phyloP scores from a whole-genome alignment of 2,888 invertebrate species.

The Serripes groenlandicus region DNA sequence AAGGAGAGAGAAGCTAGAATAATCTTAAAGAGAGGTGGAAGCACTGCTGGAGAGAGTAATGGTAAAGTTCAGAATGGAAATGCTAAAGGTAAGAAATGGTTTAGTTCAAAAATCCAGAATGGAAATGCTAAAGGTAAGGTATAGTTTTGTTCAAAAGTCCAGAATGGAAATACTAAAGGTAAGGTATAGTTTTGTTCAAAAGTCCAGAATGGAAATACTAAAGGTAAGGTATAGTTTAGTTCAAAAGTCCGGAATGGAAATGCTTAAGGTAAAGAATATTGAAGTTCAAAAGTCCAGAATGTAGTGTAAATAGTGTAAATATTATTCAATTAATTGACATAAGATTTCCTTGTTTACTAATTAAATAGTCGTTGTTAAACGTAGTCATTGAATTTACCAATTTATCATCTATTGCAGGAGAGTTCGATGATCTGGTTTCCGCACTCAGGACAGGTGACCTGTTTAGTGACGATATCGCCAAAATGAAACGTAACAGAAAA shows the following conservation, averaged over 20 bases:
- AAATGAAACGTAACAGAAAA: slow-evolving; percentile 93
- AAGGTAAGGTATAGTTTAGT: slow-evolving; percentile 46
- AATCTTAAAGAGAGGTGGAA: slow-evolving; percentile 68
- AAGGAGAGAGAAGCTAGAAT: slow-evolving; percentile 81
- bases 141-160: slow-evolving; percentile 43
- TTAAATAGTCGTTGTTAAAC: no score
- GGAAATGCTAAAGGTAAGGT: slow-evolving; percentile 55
- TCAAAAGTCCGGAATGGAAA: no score
- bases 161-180: slow-evolving; percentile 61
- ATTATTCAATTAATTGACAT: no score
- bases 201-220: slow-evolving; percentile 55
- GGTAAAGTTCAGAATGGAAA: slow-evolving; percentile 57
- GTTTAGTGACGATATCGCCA: slow-evolving; percentile 97
- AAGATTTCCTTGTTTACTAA: no score
- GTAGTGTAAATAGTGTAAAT: no score
- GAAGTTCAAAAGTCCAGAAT: no score
- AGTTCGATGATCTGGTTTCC: slow-evolving; percentile 98
- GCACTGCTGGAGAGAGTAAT: slow-evolving; percentile 44
- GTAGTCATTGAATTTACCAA: no score
- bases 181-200: slow-evolving; percentile 19
- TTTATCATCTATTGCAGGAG: slow-evolving; percentile 88
- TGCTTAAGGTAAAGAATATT: no score
- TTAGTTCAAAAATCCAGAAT: slow-evolving; percentile 57
- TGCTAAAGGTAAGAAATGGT: slow-evolving; percentile 49
- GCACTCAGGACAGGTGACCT: slow-evolving; percentile 97